Base-by-base conservation (phyloP, 2,888 invertebrate species). In the Apocheima hispidaria region DNA sequence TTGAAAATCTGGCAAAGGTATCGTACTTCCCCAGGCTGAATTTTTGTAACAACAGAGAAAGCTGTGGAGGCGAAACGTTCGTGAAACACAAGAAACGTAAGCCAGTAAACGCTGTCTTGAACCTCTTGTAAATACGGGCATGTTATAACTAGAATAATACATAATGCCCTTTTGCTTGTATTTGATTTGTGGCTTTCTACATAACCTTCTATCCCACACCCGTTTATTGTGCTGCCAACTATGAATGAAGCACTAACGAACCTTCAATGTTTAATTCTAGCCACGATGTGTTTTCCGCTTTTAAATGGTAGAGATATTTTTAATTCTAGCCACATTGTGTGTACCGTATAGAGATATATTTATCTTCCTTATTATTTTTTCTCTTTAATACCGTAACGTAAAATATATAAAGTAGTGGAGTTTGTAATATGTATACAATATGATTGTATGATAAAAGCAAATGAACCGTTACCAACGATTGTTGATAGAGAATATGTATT, bases 171-270 rank as follows among this genome's bases (percentile, higher is more conserved):
- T 63, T 51, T 49, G 65, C 58, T 46, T 67, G 50, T 66, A 55
- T 69, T 68, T 68, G 20, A 40, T 35, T 41, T 40, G 20, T 46
- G 12, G 49, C 44, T 28, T 38, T 57, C 33, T 10, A 9, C 30
- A 21, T 33, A 33, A 23, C 5, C 49, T 4, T 20, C 23, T 12
- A 10, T 57, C 54, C 59, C 56, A 66, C 66, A 62, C 69, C 70
- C 78, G 76, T 72, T 75, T 72, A 80, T 73, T 74, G 74, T 69
- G 62, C 46, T 61, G 65, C 58, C 55, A 55, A 65, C 53, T 56
- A 71, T 83, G 82, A 83, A 84, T 84, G 79, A 77, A 81, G 69
- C 74, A 63, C 78, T 82, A 81, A 82, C 78, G 78, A 83, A 80
- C 72, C 74, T 68, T 70, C 59, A 36, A 70, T 71, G 75, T 71